phyloP scores from a whole-genome alignment of 1,140 invertebrate species.

The Linepithema humile region DNA sequence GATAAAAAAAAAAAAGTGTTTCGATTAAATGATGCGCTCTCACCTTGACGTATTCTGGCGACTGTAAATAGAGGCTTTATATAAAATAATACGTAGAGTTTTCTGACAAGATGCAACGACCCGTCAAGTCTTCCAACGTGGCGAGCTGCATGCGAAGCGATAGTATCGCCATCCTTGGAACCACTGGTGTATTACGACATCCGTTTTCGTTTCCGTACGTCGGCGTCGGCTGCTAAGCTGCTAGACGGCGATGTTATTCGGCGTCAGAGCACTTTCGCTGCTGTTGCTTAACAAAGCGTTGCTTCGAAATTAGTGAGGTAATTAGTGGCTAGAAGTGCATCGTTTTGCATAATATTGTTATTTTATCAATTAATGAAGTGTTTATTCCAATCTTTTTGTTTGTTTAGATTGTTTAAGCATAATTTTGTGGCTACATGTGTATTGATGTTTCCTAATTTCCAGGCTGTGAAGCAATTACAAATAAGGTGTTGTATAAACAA shows the following conservation, averaged over 20 bases:
- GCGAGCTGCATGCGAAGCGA: slow-evolving; percentile 70
- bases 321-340: not conserved
- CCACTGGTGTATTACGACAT: not conserved
- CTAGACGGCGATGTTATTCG: not conserved
- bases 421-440: no score
- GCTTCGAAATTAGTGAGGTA: not conserved
- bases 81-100: slow-evolving; percentile 64
- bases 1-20: not conserved
- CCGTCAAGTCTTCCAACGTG: slow-evolving; percentile 83
- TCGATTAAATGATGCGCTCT: slow-evolving; percentile 28
- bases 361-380: not conserved
- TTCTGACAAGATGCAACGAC: slow-evolving; percentile 74
- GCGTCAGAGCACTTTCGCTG: not conserved
- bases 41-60: slow-evolving; percentile 60
- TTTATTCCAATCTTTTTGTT: no score
- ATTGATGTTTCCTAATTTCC: no score
- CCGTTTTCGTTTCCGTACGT: not conserved
- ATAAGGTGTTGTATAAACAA: no score
- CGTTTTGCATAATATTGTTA: not conserved
- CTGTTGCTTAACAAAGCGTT: not conserved
- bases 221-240: not conserved
- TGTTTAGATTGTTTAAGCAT: no score
- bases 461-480: no score
- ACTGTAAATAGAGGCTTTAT: slow-evolving; percentile 63
- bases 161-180: slow-evolving; percentile 56